Percentiles rank a stretch among this genome's conserved stretches.
These are phyloP conservation scores for Brachionus paranguensis DNA, from an alignment of 1,140 invertebrate genomes.

Conservation along the genomic window DNA sequence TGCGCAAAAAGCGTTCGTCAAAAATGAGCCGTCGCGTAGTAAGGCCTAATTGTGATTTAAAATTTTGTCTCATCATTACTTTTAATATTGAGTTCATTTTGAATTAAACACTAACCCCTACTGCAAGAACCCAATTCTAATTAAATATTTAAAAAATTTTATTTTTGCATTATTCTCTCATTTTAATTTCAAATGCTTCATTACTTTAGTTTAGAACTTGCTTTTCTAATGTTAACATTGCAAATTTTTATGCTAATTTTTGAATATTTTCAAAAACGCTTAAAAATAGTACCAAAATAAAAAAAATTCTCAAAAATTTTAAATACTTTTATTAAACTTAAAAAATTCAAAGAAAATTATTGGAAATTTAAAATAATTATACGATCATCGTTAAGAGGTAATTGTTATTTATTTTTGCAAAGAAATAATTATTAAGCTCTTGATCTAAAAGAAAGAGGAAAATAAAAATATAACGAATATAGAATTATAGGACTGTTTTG, in stretches of 20 bases:
- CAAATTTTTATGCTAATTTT: constrained; percentile 21
- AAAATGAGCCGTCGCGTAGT: neutral
- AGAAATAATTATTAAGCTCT: no score
- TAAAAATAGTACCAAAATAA: neutral
- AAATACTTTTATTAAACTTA: no score
- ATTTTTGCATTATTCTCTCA: neutral
- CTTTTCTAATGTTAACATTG: neutral
- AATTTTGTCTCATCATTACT: neutral
- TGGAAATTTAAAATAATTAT: no score
- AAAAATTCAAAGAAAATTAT: no score
- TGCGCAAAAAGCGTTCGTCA: constrained; percentile 1
- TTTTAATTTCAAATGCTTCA: neutral
- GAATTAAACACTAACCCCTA: neutral
- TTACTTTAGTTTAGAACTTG: neutral
- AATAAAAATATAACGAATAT: no score
- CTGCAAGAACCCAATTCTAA: neutral
- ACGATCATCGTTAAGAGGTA: no score
- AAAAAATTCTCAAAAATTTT: no score
- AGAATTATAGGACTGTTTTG: no score
- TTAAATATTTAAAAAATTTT: neutral
- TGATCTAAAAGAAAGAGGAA: no score
- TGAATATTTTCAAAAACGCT: neutral
- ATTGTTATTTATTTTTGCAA: no score
- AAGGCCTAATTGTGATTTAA: neutral
- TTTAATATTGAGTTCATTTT: constrained; percentile 25